Percentiles rank a stretch among this genome's conserved stretches.
Evolutionary conservation across 1,140 invertebrate genomes (phyloP).

Genomic region (Brachionus rotundiformis): DNA sequence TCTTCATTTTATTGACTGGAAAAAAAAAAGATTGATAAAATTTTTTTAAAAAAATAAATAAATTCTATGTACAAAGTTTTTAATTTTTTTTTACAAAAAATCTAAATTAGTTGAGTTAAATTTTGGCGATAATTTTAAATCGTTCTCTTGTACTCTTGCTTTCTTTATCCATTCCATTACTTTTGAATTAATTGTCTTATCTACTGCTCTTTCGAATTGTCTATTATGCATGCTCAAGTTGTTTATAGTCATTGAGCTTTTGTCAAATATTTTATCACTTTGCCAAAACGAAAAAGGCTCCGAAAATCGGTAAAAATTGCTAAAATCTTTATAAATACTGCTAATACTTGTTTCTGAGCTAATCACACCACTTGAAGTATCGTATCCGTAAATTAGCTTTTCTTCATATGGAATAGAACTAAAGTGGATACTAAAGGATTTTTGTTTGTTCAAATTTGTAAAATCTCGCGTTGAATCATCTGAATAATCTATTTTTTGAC

Average conservation of each 20-base stretch:
- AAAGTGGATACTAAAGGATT: neutral
- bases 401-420: conserved; percentile 28
- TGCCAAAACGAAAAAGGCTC: conserved; percentile 13
- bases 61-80: neutral
- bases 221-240: conserved; percentile 19
- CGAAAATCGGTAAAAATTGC: neutral
- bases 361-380: conserved; percentile 12
- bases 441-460: conserved; percentile 4
- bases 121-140: neutral
- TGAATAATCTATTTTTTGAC: neutral
- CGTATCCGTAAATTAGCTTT: conserved; percentile 7
- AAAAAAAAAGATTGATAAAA: neutral
- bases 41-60: neutral
- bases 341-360: conserved; percentile 20
- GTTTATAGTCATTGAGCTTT: neutral
- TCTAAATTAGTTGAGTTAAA: conserved; percentile 23
- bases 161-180: neutral
- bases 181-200: neutral
- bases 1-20: neutral
- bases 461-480: neutral
- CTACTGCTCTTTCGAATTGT: neutral
- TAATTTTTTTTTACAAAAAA: neutral
- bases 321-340: conserved; percentile 34
- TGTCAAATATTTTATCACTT: neutral
- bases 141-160: neutral